Evolutionary conservation across 2,113 vertebrate species (phyloP).

Genomic region (Paradisaea rubra): DNA sequence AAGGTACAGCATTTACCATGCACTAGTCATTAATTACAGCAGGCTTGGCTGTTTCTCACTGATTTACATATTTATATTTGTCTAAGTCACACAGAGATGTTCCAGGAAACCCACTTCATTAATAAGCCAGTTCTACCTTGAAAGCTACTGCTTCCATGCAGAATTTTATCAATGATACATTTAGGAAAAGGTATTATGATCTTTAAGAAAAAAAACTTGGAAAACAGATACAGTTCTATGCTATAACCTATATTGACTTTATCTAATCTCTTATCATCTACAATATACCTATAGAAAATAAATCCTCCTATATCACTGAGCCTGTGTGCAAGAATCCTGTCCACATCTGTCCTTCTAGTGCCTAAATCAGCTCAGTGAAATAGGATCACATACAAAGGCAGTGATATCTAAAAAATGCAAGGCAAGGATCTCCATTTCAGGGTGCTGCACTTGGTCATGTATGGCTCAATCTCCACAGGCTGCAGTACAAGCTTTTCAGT

Average conservation of each 20-base stretch:
- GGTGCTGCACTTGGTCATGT: not conserved
- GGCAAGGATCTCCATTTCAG: not conserved
- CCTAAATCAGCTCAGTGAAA: not conserved
- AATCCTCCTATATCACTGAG: not conserved
- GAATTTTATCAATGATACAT: not conserved
- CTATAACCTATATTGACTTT: not conserved
- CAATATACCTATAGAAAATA: not conserved
- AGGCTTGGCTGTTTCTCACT: not conserved
- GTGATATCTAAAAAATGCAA: not conserved
- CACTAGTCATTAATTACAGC: not conserved
- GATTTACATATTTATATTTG: not conserved
- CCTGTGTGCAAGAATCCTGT: not conserved
- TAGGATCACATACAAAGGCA: not conserved
- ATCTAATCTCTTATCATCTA: not conserved
- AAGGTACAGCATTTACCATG: not conserved
- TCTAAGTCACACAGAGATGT: not conserved
- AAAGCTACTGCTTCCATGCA: not conserved
- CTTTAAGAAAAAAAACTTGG: not conserved
- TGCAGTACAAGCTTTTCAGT: not conserved
- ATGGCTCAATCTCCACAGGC: not conserved
- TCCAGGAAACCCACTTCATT: not conserved
- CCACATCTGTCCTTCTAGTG: not conserved
- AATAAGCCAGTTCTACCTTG: not conserved
- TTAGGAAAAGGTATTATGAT: not conserved
- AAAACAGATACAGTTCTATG: not conserved